These are phyloP conservation scores for Harpagifer antarcticus DNA, from an alignment of 2,797 vertebrate species.

Conservation along the genomic window DNA sequence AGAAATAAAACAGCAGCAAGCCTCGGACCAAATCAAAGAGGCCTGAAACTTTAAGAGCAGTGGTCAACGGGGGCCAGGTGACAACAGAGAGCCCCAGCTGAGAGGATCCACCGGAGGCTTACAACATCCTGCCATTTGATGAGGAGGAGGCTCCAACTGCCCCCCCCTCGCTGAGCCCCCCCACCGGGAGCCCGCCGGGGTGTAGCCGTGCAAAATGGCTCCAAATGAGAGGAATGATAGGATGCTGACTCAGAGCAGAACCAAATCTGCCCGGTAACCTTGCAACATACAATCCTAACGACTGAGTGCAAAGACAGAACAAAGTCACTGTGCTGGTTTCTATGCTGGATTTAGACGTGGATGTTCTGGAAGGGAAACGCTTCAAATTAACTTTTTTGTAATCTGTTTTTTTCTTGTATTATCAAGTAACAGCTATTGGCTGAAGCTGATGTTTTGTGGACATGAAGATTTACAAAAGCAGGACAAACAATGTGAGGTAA, in stretches of 20 bases:
- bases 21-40: slow-evolving; percentile 29
- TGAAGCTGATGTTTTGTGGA: slow-evolving; percentile 9
- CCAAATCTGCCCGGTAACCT: slow-evolving; percentile 70
- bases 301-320: slow-evolving; percentile 15
- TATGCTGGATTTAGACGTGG: not conserved
- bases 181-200: slow-evolving; percentile 64
- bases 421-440: slow-evolving; percentile 19
- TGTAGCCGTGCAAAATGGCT: slow-evolving; percentile 74
- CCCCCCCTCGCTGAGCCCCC: slow-evolving; percentile 63
- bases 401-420: not conserved
- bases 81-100: slow-evolving; percentile 63
- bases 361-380: not conserved
- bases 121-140: slow-evolving; percentile 61
- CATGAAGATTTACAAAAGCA: slow-evolving; percentile 21
- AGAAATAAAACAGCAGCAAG: not conserved
- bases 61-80: slow-evolving; percentile 58
- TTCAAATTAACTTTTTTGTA: not conserved
- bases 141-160: slow-evolving; percentile 58
- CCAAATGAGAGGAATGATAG: slow-evolving; percentile 60
- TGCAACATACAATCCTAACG: slow-evolving; percentile 29
- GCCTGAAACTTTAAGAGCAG: slow-evolving; percentile 33
- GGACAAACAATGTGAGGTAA: slow-evolving; percentile 9
- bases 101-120: slow-evolving; percentile 73
- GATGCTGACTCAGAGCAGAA: slow-evolving; percentile 70
- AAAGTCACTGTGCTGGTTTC: slow-evolving; percentile 15